Evolutionary conservation across 2,888 invertebrate species (phyloP), one percentile per base, ranked within the genome.

Genomic region (Chaetogeoica ovagalla): DNA sequence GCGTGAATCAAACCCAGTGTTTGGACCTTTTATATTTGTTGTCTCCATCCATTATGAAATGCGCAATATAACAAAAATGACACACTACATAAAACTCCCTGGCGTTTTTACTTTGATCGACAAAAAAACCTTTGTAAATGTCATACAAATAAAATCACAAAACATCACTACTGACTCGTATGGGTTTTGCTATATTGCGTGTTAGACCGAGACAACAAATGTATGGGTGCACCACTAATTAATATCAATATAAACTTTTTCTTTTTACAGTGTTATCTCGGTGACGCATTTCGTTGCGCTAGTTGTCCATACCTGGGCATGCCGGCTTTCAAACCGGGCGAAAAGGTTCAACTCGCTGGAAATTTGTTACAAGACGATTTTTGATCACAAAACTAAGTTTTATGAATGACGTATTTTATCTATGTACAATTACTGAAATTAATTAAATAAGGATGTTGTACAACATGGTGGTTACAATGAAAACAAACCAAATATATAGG

Each of bases 281-380:
- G 99, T 19, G 99, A 99, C 88, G 99, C 99, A 1, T 99, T 99
- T 88, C 92, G 99, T 48, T 99, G 99, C 87, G 94, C 97, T 0
- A 91, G 93, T 62, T 99, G 99, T 85, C 99, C 99, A 0, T 98
- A 99, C 87, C 88, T 96, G 81, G 99, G 99, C 79, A 95, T 97
- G 94, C 99, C 99, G 1, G 98, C 99, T 0, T 99, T 99, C 88
- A 99, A 98, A 87, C 96, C 98, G 0, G 99, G 99, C 39, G 98
- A 99, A 87, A 97, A 97, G 86, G 92, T 99, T 76, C 88, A 91
- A 83, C 87, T 95, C 23, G 87, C 88, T 43, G 91, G 91, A 83
- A 85, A 85, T 82, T 87, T 87, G 83, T 84, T 89, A 75, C 86
- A 87, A 83, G 86, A 87, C 66, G 89, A 89, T 85, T 84, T 86